Percentiles rank a stretch among this genome's conserved stretches.
These are phyloP conservation scores for Rhinoderma darwinii DNA, from an alignment of 2,113 vertebrate species.

Conservation along the genomic window DNA sequence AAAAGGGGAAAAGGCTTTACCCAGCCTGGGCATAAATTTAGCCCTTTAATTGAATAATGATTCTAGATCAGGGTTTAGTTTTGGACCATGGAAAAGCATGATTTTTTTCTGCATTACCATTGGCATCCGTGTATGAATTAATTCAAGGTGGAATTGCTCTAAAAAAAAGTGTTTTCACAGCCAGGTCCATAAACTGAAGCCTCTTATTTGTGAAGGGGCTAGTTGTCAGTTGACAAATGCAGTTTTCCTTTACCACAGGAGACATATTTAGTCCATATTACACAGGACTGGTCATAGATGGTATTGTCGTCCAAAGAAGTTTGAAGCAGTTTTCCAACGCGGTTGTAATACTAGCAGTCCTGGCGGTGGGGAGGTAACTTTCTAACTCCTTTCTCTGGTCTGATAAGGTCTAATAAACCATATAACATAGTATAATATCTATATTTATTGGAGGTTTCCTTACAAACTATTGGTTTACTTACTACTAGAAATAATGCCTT, in stretches of 20 bases:
- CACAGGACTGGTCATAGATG: conserved; percentile 87
- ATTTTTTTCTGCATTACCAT: no score
- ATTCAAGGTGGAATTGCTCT: background rate
- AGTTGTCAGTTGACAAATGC: conserved; percentile 34
- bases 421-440: background rate
- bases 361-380: conserved; percentile 86
- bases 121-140: no score
- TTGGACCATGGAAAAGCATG: no score
- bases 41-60: no score
- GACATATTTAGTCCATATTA: conserved; percentile 92
- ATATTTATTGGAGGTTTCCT: no score
- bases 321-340: conserved; percentile 85
- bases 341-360: conserved; percentile 73
- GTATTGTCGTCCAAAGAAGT: conserved; percentile 89
- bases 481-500: background rate
- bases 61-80: no score
- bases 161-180: background rate
- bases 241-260: conserved; percentile 71
- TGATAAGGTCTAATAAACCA: background rate
- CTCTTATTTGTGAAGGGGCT: conserved; percentile 7
- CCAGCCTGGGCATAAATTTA: no score
- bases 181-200: background rate
- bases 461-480: background rate
- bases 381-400: conserved; percentile 24
- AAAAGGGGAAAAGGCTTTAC: no score